Evolutionary conservation across 2,888 invertebrate genomes (phyloP).

Genomic region (Epicampocera succincta): DNA sequence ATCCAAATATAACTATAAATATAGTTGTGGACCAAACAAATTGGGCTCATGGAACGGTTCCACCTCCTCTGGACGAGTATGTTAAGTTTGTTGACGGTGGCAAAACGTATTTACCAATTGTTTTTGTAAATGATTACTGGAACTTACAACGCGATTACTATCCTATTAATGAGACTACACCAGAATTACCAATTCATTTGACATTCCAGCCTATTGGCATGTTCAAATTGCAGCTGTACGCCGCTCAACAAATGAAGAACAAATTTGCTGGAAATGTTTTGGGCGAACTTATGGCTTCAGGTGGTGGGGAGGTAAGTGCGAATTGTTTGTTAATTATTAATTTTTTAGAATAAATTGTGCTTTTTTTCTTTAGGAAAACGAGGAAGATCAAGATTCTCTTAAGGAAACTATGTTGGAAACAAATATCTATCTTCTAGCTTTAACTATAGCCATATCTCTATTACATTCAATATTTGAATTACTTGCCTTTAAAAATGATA

Average conservation of each 20-base stretch:
- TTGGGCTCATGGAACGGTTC: conserved; percentile 95
- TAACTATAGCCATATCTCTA: conserved; percentile 95
- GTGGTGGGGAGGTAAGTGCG: conserved; percentile 80
- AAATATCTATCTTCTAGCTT: conserved; percentile 94
- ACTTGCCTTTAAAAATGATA: conserved; percentile 99
- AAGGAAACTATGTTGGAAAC: conserved; percentile 98
- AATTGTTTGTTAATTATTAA: background rate
- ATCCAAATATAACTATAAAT: conserved; percentile 98
- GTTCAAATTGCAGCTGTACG: conserved; percentile 99
- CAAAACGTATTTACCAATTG: conserved; percentile 94
- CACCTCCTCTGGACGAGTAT: conserved; percentile 95
- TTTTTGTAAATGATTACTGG: conserved; percentile 99
- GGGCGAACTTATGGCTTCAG: conserved; percentile 86
- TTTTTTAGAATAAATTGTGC: background rate
- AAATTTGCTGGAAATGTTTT: conserved; percentile 88
- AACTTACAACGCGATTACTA: conserved; percentile 97
- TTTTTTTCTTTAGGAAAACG: conserved; percentile 85
- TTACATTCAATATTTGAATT: conserved; percentile 99
- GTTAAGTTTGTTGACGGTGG: conserved; percentile 94
- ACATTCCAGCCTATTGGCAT: conserved; percentile 95
- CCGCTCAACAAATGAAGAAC: conserved; percentile 96
- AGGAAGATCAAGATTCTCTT: conserved; percentile 93
- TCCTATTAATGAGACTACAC: conserved; percentile 93
- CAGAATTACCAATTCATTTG: conserved; percentile 86
- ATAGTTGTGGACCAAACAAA: conserved; percentile 97